A percentile compares a stretch with the other conserved stretches of the same genome.
These are phyloP conservation scores for Hyles euphorbiae DNA, from an alignment of 1,140 invertebrate species.

Conservation along the genomic window DNA sequence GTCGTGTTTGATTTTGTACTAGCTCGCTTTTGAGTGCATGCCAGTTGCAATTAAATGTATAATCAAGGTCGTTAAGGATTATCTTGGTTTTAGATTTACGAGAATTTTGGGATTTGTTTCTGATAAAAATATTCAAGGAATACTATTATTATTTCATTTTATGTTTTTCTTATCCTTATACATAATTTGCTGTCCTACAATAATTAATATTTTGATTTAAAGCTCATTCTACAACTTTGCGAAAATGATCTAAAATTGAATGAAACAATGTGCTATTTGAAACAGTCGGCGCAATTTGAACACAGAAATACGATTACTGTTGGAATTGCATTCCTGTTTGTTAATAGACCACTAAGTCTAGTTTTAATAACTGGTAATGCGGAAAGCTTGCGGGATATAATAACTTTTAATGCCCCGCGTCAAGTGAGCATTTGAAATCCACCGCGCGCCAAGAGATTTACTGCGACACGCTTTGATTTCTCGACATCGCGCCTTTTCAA, in stretches of 20 bases:
- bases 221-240: slow-evolving; percentile 37
- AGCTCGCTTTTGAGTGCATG: no score
- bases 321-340: no score
- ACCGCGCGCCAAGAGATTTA: slow-evolving; percentile 51
- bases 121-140: no score
- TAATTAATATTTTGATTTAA: slow-evolving; percentile 11
- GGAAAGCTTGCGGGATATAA: slow-evolving; percentile 40
- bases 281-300: no score
- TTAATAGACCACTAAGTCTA: slow-evolving; percentile 17
- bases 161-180: no score
- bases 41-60: no score
- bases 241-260: background rate
- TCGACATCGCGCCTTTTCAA: slow-evolving; percentile 37
- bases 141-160: no score
- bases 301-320: no score
- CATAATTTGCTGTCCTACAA: no score
- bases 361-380: slow-evolving; percentile 42
- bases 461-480: slow-evolving; percentile 56
- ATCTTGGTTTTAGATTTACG: background rate
- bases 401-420: slow-evolving; percentile 49
- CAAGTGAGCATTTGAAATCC: slow-evolving; percentile 56
- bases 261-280: background rate
- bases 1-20: slow-evolving; percentile 22
- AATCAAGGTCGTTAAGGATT: no score
- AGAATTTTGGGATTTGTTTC: no score